These are phyloP conservation scores for Acheta domesticus DNA, from an alignment of 2,888 invertebrate genomes.

Conservation along the genomic window DNA sequence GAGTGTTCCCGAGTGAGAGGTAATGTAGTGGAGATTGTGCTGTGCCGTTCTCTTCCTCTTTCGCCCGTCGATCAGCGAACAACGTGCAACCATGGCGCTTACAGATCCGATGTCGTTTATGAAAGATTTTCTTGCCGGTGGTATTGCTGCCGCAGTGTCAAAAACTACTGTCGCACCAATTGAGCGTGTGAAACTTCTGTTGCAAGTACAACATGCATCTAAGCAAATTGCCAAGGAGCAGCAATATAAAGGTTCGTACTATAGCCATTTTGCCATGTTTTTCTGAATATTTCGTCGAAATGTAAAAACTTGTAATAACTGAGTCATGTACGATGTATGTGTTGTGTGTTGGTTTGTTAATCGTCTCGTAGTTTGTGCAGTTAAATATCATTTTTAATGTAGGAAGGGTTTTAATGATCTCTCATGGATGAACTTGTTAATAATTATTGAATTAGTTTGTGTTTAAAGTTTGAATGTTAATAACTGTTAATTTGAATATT, in stretches of 20 bases:
- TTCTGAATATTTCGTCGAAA: background rate
- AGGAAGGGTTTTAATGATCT: no score
- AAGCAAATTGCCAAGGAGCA: conserved; percentile 49
- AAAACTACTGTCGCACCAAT: conserved; percentile 56
- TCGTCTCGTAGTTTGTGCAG: background rate
- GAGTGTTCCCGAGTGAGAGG: no score
- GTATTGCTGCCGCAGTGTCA: conserved; percentile 52
- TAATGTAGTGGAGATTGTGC: no score
- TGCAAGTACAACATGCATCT: conserved; percentile 53
- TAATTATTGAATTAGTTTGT: no score
- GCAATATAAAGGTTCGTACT: conserved; percentile 50
- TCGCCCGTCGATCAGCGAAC: background rate
- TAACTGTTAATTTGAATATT: no score
- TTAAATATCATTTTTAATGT: background rate
- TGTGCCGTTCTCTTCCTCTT: conserved; percentile 18
- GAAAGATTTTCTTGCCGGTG: conserved; percentile 51
- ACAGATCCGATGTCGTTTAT: conserved; percentile 46
- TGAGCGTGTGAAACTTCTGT: conserved; percentile 53
- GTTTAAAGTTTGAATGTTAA: no score
- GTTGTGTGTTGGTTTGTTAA: no score
- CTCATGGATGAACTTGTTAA: no score
- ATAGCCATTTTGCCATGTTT: conserved; percentile 19
- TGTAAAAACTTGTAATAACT: no score
- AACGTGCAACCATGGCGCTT: conserved; percentile 31
- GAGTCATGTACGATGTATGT: no score